Conservation (phyloP, 2,113 vertebrate species). For the Capreolus pygargus region DNA sequence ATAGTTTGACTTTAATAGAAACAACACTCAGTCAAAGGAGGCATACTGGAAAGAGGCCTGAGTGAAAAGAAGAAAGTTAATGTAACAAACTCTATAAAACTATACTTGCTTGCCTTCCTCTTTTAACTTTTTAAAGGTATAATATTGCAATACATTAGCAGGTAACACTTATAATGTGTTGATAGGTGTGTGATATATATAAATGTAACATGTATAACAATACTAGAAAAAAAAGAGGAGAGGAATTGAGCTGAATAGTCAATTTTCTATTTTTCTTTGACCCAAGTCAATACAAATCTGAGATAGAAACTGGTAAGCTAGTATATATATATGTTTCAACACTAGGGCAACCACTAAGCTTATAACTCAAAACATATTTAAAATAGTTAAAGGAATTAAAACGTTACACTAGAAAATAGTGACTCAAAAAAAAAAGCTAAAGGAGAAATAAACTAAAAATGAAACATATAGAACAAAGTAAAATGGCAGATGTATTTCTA, state of each 20-base stretch:
- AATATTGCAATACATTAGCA: not conserved
- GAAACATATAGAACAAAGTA: not conserved
- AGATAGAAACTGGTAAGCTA: not conserved
- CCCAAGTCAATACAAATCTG: not conserved
- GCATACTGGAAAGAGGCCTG: not conserved
- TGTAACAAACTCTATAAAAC: not conserved
- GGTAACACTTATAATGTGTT: not conserved
- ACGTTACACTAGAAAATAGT: not conserved
- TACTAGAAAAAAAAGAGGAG: not conserved
- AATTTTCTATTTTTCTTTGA: not conserved
- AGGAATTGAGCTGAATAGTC: not conserved
- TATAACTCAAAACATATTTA: not conserved
- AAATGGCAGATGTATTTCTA: not conserved
- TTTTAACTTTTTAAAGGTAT: not conserved
- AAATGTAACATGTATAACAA: not conserved
- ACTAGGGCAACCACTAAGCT: not conserved
- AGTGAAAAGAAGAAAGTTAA: not conserved
- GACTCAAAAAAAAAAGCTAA: not conserved
- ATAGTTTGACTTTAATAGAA: not conserved
- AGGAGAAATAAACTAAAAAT: not conserved
- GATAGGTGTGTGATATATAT: not conserved
- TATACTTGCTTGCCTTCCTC: not conserved
- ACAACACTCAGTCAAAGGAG: not conserved
- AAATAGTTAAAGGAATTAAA: not conserved
- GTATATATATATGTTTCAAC: not conserved